These are phyloP conservation scores for Folsomia candida DNA, from an alignment of 2,888 invertebrate genomes.

Conservation along the genomic window DNA sequence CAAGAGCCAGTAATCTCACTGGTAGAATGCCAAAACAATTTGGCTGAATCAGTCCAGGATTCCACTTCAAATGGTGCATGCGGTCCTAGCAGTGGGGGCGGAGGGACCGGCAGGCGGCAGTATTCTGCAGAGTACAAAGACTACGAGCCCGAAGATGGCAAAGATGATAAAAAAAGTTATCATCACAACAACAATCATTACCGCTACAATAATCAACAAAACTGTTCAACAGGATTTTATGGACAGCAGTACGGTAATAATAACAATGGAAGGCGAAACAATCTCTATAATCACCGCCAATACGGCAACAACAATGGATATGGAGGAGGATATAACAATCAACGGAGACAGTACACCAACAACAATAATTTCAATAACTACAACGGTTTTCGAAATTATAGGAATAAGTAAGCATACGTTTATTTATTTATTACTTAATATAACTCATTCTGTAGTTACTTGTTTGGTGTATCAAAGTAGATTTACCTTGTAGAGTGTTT, in stretches of 20 bases:
- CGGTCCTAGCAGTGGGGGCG: neutral
- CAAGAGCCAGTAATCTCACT: neutral
- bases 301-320: neutral
- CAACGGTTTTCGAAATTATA: conserved; percentile 29
- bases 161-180: neutral
- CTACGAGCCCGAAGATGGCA: neutral
- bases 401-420: conserved; percentile 39
- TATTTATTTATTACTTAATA: neutral
- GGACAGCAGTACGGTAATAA: neutral
- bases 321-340: conserved; percentile 16
- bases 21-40: conserved; percentile 6
- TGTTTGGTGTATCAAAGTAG: no score
- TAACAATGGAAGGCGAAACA: neutral
- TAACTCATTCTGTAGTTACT: neutral
- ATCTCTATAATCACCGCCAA: neutral
- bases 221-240: neutral
- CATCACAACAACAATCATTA: neutral
- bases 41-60: neutral
- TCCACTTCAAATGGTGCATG: neutral
- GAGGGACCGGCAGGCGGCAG: neutral
- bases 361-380: conserved; percentile 14
- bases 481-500: no score
- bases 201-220: conserved; percentile 5
- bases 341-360: conserved; percentile 29
- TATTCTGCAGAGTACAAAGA: neutral